These are phyloP conservation scores for Festucalex cinctus DNA, from an alignment of 2,113 vertebrate genomes.

Conservation along the genomic window DNA sequence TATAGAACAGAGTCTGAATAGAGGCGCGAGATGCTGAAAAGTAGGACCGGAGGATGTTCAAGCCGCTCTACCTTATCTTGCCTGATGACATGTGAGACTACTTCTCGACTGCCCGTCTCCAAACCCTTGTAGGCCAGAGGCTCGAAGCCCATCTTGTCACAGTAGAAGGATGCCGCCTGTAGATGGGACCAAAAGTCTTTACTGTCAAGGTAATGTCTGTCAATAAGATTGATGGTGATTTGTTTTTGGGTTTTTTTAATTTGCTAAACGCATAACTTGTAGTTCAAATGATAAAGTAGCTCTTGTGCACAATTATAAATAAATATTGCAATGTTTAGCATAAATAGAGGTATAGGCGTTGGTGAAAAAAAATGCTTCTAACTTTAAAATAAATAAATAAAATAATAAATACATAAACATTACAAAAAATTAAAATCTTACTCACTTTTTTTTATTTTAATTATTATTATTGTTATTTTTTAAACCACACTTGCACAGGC, in stretches of 20 bases:
- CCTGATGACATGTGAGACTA: constrained; percentile 74
- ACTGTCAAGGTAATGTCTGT: background rate
- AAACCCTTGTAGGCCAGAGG: constrained; percentile 77
- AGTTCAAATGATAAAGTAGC: too few relatives aligned
- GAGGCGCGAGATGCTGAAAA: background rate
- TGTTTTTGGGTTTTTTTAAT: background rate
- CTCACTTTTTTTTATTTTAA: too few relatives aligned
- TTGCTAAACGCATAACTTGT: too few relatives aligned
- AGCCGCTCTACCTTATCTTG: constrained; percentile 72
- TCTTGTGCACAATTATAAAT: too few relatives aligned
- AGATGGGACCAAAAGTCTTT: constrained; percentile 11
- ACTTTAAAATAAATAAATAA: too few relatives aligned
- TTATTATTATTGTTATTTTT: too few relatives aligned
- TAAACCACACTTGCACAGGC: too few relatives aligned
- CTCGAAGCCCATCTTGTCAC: constrained; percentile 80
- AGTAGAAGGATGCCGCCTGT: constrained; percentile 77
- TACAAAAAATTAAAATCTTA: too few relatives aligned
- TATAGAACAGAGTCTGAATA: constrained; percentile 1
- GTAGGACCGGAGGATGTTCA: background rate
- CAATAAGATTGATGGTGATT: background rate
- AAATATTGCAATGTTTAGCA: too few relatives aligned
- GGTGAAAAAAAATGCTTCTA: too few relatives aligned
- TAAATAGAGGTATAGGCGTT: too few relatives aligned
- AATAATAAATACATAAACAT: too few relatives aligned
- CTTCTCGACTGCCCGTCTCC: constrained; percentile 74